Conservation (phyloP, 2,888 invertebrate species). For the Rhopalosiphum nymphaeae region DNA sequence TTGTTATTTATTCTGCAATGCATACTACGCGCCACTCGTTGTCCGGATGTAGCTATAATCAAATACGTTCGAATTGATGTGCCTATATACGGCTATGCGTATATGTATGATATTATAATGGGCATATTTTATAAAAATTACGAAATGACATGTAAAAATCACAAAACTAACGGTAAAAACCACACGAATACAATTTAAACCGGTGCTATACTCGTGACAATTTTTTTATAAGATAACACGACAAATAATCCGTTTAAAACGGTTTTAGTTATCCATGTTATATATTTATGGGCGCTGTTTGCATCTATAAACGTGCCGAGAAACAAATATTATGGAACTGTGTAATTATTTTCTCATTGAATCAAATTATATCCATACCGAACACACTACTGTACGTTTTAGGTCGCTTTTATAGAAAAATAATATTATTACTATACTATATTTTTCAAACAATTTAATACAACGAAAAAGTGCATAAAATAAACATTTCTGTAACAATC, state of each 20-base stretch:
- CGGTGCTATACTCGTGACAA: not conserved
- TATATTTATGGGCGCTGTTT: not conserved
- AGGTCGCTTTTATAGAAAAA: too few species aligned
- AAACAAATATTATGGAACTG: too few species aligned
- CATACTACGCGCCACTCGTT: not conserved
- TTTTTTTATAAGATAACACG: not conserved
- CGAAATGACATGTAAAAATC: not conserved
- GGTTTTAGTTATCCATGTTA: not conserved
- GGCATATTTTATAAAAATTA: not conserved
- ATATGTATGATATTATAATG: not conserved
- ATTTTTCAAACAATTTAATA: too few species aligned
- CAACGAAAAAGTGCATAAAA: too few species aligned
- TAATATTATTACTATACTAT: too few species aligned
- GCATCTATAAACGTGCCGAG: too few species aligned
- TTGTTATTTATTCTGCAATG: conserved; percentile 15
- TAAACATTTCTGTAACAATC: too few species aligned
- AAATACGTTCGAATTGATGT: not conserved
- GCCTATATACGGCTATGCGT: not conserved
- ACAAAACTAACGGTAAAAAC: not conserved
- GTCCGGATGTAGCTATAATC: not conserved
- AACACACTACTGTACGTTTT: too few species aligned
- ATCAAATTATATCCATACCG: too few species aligned
- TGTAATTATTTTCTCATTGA: too few species aligned
- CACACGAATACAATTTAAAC: not conserved
- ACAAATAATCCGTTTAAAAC: not conserved